phyloP scores from a whole-genome alignment of 2,797 vertebrate genomes.

The Scarus forsteni region DNA sequence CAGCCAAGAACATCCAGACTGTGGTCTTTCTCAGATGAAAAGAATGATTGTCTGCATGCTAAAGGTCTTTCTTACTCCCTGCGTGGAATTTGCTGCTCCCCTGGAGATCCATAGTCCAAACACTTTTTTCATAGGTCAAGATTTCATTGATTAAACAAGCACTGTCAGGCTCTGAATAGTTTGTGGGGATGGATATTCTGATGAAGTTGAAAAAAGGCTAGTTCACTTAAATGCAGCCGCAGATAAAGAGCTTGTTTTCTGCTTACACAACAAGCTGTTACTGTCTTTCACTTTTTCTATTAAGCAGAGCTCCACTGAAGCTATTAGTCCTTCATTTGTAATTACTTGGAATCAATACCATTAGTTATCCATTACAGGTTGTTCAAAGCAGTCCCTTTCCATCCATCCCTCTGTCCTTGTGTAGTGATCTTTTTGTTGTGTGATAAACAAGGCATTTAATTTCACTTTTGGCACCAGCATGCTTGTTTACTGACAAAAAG shows the following conservation, averaged over 20 bases:
- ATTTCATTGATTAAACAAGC: slow-evolving; percentile 38
- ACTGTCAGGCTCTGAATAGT: slow-evolving; percentile 7
- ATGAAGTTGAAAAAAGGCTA: slow-evolving; percentile 2
- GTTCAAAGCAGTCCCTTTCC: slow-evolving; percentile 59
- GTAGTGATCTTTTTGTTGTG: slow-evolving; percentile 10
- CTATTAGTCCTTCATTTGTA: slow-evolving; percentile 64
- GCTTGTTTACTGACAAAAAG: too few relatives aligned
- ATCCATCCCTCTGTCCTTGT: slow-evolving; percentile 33
- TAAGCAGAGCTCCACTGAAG: slow-evolving; percentile 39
- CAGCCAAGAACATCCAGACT: slow-evolving; percentile 44
- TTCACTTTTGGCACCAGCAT: too few relatives aligned
- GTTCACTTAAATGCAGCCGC: slow-evolving; percentile 2
- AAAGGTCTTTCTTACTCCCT: slow-evolving; percentile 28
- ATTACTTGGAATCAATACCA: slow-evolving; percentile 73
- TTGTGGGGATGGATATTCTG: neutral
- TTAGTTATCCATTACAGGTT: slow-evolving; percentile 65
- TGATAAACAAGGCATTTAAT: neutral
- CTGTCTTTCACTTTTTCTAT: slow-evolving; percentile 51
- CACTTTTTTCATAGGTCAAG: slow-evolving; percentile 34
- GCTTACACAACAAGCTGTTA: slow-evolving; percentile 22
- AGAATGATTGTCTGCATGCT: slow-evolving; percentile 21
- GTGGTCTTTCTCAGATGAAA: slow-evolving; percentile 45
- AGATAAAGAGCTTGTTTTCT: slow-evolving; percentile 38
- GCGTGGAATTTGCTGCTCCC: slow-evolving; percentile 23
- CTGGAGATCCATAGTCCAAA: slow-evolving; percentile 11